phyloP scores from a whole-genome alignment of 2,888 invertebrate genomes.

The Diarsia rubi region DNA sequence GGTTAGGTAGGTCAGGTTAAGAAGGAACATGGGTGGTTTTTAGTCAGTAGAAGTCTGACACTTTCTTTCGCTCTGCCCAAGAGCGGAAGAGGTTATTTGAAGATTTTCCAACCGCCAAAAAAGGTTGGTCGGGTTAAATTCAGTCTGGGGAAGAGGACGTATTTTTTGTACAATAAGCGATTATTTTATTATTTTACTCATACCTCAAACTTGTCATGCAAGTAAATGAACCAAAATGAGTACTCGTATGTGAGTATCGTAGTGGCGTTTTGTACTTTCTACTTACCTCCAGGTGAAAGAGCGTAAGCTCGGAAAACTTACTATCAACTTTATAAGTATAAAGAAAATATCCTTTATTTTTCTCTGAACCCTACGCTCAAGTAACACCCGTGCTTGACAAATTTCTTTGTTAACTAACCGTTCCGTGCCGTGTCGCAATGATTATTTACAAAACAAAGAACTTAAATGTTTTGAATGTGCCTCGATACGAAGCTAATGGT shows the following conservation, averaged over 20 bases:
- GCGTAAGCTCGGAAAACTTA: background rate
- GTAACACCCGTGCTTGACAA: conserved; percentile 29
- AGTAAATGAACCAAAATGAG: too few relatives aligned
- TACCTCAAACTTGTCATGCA: background rate
- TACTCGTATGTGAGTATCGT: background rate
- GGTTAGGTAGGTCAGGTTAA: too few relatives aligned
- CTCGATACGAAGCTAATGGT: conserved; percentile 48
- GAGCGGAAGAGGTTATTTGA: too few relatives aligned
- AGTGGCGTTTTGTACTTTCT: background rate
- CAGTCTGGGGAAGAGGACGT: background rate
- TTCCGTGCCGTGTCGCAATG: conserved; percentile 68
- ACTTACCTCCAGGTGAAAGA: background rate
- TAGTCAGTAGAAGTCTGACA: too few relatives aligned
- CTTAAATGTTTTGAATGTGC: conserved; percentile 58
- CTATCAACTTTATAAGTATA: background rate
- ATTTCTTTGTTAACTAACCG: conserved; percentile 55
- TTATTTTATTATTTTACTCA: background rate
- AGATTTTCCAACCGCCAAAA: too few relatives aligned
- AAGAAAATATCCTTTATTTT: background rate
- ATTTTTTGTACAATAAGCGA: background rate
- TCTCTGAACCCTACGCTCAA: conserved; percentile 13
- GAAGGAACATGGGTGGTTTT: too few relatives aligned
- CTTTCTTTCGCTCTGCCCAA: too few relatives aligned
- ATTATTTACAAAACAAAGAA: conserved; percentile 63
- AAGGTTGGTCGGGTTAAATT: too few relatives aligned